phyloP scores from a whole-genome alignment of 2,113 vertebrate species.

The Scalopus aquaticus region DNA sequence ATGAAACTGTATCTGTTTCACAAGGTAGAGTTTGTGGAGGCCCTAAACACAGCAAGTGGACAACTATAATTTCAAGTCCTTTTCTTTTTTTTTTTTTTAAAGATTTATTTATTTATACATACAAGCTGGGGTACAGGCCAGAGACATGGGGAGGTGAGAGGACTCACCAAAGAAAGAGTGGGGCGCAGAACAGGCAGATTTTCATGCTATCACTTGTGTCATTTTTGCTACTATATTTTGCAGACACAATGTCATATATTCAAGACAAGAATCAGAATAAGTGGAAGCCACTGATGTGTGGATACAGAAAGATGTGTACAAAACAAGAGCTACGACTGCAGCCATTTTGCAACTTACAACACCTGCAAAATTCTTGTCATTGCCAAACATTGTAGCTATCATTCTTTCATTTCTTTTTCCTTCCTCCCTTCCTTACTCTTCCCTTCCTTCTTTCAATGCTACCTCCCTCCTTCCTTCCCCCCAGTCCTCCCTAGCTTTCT shows the following conservation, averaged over 20 bases:
- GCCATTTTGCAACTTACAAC: no score
- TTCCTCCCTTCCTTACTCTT: rapidly evolving
- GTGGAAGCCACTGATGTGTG: neutral
- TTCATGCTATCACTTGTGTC: neutral
- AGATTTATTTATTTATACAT: no score
- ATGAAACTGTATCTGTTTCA: neutral
- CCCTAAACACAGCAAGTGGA: neutral
- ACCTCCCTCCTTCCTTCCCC: no score
- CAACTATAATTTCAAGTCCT: neutral
- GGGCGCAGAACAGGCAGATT: no score
- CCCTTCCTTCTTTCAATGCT: no score
- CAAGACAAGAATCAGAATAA: neutral
- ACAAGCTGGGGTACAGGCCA: no score
- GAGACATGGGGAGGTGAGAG: no score
- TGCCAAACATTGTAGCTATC: neutral
- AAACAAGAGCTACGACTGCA: rapidly evolving
- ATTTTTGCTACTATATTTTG: neutral
- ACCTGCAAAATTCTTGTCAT: neutral
- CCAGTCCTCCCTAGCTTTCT: neutral
- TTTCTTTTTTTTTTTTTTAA: no score
- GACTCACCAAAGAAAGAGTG: no score
- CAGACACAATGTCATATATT: neutral
- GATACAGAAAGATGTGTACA: neutral
- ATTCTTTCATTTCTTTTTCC: neutral
- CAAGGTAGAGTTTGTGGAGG: neutral